These are phyloP conservation scores for Drosophila insularis DNA, from an alignment of 1,140 invertebrate genomes.

Conservation along the genomic window DNA sequence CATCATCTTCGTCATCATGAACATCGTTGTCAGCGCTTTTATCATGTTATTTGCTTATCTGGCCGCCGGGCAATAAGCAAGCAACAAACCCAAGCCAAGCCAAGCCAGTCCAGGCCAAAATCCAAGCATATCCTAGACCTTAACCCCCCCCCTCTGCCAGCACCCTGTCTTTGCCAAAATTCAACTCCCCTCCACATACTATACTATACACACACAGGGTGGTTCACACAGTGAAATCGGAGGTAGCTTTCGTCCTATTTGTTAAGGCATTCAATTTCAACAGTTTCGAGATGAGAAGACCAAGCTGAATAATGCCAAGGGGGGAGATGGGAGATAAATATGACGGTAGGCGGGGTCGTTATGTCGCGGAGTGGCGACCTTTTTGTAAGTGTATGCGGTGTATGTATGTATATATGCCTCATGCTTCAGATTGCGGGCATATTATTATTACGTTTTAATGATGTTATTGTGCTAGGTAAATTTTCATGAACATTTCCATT, in stretches of 20 bases:
- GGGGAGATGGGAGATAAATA: background rate
- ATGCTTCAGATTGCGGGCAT: slow-evolving; percentile 27
- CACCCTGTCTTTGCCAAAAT: background rate
- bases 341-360: background rate
- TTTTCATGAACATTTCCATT: slow-evolving; percentile 25
- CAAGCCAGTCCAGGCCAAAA: background rate
- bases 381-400: slow-evolving; percentile 9
- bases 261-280: slow-evolving; percentile 24
- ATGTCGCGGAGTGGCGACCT: slow-evolving; percentile 10
- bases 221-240: slow-evolving; percentile 13
- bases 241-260: slow-evolving; percentile 21
- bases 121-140: background rate
- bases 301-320: no score
- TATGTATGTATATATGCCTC: background rate
- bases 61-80: slow-evolving; percentile 19
- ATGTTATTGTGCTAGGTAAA: slow-evolving; percentile 27
- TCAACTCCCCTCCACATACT: background rate
- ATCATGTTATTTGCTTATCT: slow-evolving; percentile 29
- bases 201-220: background rate
- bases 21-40: slow-evolving; percentile 21
- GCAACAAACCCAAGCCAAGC: background rate
- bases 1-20: background rate
- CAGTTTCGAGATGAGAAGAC: slow-evolving; percentile 1
- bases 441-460: slow-evolving; percentile 32
- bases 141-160: background rate